These are phyloP conservation scores for Apodemia duryi DNA, from an alignment of 2,888 invertebrate species.

Conservation along the genomic window DNA sequence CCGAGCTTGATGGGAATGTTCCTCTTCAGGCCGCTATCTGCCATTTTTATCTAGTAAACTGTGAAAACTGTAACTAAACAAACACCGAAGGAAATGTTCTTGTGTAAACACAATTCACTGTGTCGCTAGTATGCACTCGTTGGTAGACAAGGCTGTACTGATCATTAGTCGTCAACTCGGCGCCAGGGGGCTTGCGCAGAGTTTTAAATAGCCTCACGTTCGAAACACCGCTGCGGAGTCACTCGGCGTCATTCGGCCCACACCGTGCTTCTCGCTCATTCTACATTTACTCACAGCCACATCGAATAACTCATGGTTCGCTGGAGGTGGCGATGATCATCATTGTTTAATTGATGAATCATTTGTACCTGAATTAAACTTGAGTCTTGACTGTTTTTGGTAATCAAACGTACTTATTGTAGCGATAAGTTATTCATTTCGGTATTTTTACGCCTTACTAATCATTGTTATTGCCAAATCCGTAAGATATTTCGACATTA, in stretches of 20 bases:
- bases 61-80: conserved; percentile 66
- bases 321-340: conserved; percentile 40
- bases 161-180: conserved; percentile 76
- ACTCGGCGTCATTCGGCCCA: conserved; percentile 69
- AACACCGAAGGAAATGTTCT: conserved; percentile 61
- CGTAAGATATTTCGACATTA: not conserved
- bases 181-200: conserved; percentile 77
- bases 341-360: conserved; percentile 67
- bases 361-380: conserved; percentile 56
- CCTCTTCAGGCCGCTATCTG: conserved; percentile 90
- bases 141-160: conserved; percentile 73
- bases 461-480: not conserved
- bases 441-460: not conserved
- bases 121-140: conserved; percentile 56
- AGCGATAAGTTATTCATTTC: conserved; percentile 46
- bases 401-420: conserved; percentile 37
- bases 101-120: conserved; percentile 70
- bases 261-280: conserved; percentile 77
- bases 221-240: conserved; percentile 56
- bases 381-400: conserved; percentile 64
- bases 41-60: conserved; percentile 80
- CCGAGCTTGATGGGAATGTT: conserved; percentile 96
- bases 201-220: conserved; percentile 79
- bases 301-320: conserved; percentile 22
- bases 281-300: conserved; percentile 48